Base-by-base conservation (phyloP, 2,888 invertebrate genomes). In the Sinodicranocentrus sp. region DNA sequence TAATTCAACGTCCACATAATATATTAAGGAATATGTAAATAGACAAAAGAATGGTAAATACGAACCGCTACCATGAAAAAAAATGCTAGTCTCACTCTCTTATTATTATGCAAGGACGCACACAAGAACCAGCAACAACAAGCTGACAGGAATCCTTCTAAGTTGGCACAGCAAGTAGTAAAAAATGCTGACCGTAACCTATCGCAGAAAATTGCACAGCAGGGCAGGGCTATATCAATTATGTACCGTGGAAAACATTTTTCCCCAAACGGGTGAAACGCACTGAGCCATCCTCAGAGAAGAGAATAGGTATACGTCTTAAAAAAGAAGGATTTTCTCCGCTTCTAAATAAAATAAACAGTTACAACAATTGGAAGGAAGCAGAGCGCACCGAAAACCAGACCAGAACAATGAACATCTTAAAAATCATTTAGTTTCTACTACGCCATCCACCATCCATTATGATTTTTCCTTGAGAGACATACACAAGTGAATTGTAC, bases 371-470 rank as follows among this genome's bases (percentile, higher is more conserved):
- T 80, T 80, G 63, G 67, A 54, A 80, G 80, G 72, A 80, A 80
- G 80, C 80, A 80, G 80, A 80, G 72, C 80, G 72, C 72, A 73
- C 80, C 80, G 43, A 80, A 80, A 80, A 80, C 80, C 80, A 70
- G 78, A 79, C 71, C 78, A 80, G 72, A 80, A 80, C 80, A 80
- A 72, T 80, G 65, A 23, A 23, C 63, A 63, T 54, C 54, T 67
- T 80, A 26, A 68, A 48, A 65, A 8, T 57, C 57, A 57, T 23
- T 6, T 76, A 19, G 75, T 33, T 23, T 13, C 59, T 44, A n/a
- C 65, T 54, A 43, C 61, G 26, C 80, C 67, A 72, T 80, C 61
- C 67, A 72, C 67, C 71, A 71, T 54, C 2, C 48, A 28, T 17
- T 17, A 48, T 10, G 48, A 48, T 13, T 26, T 70, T 25, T 25